Evolutionary conservation across 2,113 vertebrate genomes (phyloP), one percentile per base, ranked within the genome.

Genomic region (Silurus meridionalis): DNA sequence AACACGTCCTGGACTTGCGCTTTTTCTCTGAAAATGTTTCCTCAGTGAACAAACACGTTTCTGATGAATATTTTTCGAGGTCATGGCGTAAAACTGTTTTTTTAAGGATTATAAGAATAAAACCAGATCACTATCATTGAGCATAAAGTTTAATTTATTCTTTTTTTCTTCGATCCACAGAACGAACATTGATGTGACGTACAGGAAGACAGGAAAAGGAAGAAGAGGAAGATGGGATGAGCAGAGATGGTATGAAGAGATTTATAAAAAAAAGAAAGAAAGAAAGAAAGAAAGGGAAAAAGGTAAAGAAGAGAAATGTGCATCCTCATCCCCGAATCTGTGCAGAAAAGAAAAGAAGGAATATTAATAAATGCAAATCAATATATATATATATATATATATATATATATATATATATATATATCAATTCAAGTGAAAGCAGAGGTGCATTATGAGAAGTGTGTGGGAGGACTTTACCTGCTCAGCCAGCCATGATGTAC

Each of bases 401-500:
- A 17, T 69, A 2, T 69, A 11, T 21, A 48, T 8, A 53, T n/a
- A 10, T 58, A 11, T 21, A 48, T 8, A 48, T 0, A n/a, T 50
- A 17, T 69, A 2, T 69, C 0, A 66, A 46, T 50, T 63, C 17
- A 53, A 28, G n/a, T 28, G 14, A 37, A 58, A 19, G 55, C 17
- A 46, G 14, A 85, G 5, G 46, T 66, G 69, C 67, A 60, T 58
- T 25, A 3, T 61, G 37, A 19, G 80, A 84, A 66, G 28, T n/a
- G 55, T 10, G 28, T 60, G 74, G 8, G 48, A 19, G 67, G 23
- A 15, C 23, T 72, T 8, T 69, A 83, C 84, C 75, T 87, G 80
- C 90, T 94, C 92, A 96, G 78, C 92, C 88, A 52, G 95, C 93
- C 95, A 96, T 94, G 57, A 96, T 93, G 89, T 95, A 90, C 86